Conservation (phyloP, 2,113 vertebrate genomes). For the Xerus inauris region DNA sequence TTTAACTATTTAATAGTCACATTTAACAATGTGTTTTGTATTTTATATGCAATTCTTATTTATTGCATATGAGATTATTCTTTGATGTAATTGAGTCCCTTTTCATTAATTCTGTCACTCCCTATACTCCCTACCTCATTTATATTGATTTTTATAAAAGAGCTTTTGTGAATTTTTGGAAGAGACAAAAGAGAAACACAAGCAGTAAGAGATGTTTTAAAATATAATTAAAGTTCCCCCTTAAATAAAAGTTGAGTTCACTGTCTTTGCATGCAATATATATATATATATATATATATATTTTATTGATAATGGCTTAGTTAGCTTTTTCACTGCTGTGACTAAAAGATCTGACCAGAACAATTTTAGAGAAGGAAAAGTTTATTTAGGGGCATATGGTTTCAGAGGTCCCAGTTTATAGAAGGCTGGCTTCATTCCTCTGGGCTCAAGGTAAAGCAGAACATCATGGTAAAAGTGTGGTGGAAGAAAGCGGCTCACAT, state of each 20-base stretch:
- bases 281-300: neutral
- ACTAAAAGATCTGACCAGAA: too few relatives aligned
- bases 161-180: neutral
- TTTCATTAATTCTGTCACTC: neutral
- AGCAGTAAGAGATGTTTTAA: neutral
- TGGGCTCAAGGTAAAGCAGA: too few relatives aligned
- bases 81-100: neutral
- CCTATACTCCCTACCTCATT: neutral
- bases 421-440: too few relatives aligned
- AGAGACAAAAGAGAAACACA: neutral
- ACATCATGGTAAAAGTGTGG: too few relatives aligned
- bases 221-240: neutral
- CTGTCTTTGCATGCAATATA: neutral
- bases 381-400: too few relatives aligned
- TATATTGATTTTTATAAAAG: neutral
- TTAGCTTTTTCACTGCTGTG: too few relatives aligned
- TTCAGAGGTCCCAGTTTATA: too few relatives aligned
- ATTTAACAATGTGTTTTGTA: neutral
- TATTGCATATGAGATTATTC: neutral
- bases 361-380: too few relatives aligned
- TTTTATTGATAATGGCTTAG: too few relatives aligned
- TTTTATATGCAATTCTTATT: neutral
- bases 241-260: neutral
- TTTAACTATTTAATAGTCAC: neutral
- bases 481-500: too few relatives aligned